Evolutionary conservation across 2,797 vertebrate genomes (phyloP).

Genomic region (Falco concolor): DNA sequence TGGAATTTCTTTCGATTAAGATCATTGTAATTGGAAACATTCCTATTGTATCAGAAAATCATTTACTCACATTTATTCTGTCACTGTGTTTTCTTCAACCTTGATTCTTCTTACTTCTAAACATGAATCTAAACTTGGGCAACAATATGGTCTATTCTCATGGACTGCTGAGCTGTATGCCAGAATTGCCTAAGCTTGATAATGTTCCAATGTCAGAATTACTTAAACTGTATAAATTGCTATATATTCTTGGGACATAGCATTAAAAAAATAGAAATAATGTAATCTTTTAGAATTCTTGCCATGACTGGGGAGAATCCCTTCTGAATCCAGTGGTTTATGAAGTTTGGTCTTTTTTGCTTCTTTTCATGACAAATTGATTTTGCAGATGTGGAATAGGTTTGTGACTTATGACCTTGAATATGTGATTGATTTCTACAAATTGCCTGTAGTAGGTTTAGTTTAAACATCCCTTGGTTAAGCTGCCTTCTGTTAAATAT

Average conservation of each 20-base stretch:
- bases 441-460: neutral
- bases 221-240: neutral
- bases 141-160: neutral
- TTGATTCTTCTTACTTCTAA: neutral
- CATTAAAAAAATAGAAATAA: neutral
- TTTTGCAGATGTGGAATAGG: neutral
- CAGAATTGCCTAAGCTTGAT: neutral
- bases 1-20: constrained; percentile 25
- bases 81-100: neutral
- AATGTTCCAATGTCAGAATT: neutral
- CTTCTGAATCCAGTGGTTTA: neutral
- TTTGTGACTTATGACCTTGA: neutral
- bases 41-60: constrained; percentile 13
- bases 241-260: neutral
- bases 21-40: constrained; percentile 42
- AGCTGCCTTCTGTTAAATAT: neutral
- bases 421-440: neutral
- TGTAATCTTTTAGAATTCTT: neutral
- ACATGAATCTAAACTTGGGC: neutral
- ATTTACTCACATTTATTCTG: neutral
- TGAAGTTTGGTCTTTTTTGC: neutral
- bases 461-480: neutral
- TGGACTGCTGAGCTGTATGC: neutral
- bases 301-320: neutral
- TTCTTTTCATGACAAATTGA: neutral